Evolutionary conservation across 2,797 vertebrate species (phyloP).

Genomic region (Kryptolebias ocellatus): DNA sequence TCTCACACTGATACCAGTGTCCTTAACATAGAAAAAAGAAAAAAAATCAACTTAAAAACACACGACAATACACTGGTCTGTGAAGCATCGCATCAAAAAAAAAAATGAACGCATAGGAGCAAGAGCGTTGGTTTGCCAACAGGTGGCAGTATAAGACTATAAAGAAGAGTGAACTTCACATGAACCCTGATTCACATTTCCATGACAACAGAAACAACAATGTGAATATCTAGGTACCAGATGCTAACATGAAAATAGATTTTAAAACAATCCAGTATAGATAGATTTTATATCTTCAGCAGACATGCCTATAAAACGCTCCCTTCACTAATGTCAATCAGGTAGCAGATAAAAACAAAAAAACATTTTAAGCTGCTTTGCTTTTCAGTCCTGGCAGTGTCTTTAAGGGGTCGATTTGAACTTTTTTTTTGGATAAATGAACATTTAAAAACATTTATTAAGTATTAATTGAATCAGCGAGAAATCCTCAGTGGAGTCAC

Average conservation of each 20-base stretch:
- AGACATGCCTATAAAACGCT: constrained; percentile 5
- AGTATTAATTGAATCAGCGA: too few relatives aligned
- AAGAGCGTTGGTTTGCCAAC: constrained; percentile 32
- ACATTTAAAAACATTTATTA: too few relatives aligned
- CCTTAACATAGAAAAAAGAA: constrained; percentile 75
- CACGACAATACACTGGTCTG: neutral
- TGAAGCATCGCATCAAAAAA: neutral
- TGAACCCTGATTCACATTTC: constrained; percentile 73
- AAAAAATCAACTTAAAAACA: neutral
- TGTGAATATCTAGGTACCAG: constrained; percentile 42
- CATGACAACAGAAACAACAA: constrained; percentile 76
- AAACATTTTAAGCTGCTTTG: neutral
- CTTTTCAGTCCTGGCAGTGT: neutral
- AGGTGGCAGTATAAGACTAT: constrained; percentile 70
- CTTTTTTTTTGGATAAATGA: too few relatives aligned
- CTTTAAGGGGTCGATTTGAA: neutral
- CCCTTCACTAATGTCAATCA: neutral
- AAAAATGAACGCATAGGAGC: too few relatives aligned
- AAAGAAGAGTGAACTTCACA: constrained; percentile 70
- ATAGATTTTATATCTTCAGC: neutral
- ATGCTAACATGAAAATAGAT: constrained; percentile 23
- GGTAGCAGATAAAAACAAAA: neutral
- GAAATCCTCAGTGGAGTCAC: too few relatives aligned
- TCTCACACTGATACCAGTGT: constrained; percentile 97
- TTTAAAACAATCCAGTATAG: constrained; percentile 14